These are phyloP conservation scores for Sebastes matsubarae DNA, from an alignment of 2,797 vertebrate species.

Conservation along the genomic window DNA sequence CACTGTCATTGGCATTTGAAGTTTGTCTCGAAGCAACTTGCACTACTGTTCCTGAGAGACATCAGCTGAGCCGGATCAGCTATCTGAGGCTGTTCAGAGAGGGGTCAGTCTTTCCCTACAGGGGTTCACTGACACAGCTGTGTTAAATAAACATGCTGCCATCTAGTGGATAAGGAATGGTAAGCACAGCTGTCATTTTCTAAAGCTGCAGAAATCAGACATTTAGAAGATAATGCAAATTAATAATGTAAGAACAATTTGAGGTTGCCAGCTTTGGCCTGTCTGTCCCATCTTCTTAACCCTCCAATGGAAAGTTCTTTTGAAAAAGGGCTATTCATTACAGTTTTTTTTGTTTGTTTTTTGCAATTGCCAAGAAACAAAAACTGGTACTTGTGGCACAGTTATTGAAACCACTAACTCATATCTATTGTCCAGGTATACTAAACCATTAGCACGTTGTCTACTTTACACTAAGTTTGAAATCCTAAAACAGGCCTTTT, in stretches of 20 bases:
- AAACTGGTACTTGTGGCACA: background rate
- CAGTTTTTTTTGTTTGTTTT: too few species aligned
- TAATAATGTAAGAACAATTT: background rate
- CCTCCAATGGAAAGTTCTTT: background rate
- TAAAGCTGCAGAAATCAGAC: background rate
- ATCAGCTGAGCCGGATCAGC: slow-evolving; percentile 48
- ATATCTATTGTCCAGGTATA: background rate
- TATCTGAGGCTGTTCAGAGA: slow-evolving; percentile 29
- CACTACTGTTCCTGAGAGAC: slow-evolving; percentile 12
- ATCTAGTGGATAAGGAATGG: slow-evolving; percentile 48
- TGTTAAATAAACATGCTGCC: slow-evolving; percentile 56
- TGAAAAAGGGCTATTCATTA: too few species aligned
- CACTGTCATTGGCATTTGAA: slow-evolving; percentile 1
- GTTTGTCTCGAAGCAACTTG: slow-evolving; percentile 32
- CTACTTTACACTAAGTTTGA: background rate
- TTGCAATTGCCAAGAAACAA: too few species aligned
- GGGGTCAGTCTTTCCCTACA: slow-evolving; percentile 5
- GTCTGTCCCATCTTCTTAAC: background rate
- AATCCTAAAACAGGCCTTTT: background rate
- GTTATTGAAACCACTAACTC: background rate
- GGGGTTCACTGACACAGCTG: background rate
- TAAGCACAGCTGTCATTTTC: slow-evolving; percentile 25
- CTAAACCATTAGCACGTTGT: background rate
- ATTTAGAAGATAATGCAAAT: background rate
- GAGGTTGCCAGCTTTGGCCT: background rate